Base-by-base conservation (phyloP, 2,888 invertebrate species). In the Leistus spinibarbis region DNA sequence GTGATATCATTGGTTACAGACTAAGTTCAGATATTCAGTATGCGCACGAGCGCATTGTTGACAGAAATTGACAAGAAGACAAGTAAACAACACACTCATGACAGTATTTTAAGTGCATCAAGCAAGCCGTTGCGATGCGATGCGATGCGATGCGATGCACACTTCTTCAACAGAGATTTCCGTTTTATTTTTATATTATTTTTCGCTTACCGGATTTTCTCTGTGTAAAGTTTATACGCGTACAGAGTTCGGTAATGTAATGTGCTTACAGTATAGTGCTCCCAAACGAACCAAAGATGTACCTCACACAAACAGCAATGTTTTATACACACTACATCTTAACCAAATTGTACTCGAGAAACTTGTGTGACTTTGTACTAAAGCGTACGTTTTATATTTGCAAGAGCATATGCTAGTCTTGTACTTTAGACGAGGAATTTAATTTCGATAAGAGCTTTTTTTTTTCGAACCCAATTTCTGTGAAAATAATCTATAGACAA, bases 51-150 rank as follows among this genome's bases (percentile, higher is more conserved):
- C 40, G 17, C 22, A 70, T 19, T 70, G 69, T 70, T 70, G 69
- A 70, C 69, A 70, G 62, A 70, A 69, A 69, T 60, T 70, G 69
- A 70, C 69, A 70, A 62, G 69, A 60, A 60, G 53, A 16, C 53
- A 70, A n/a, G 20, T 9, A 19, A 60, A 60, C 13, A 13, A 57
- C 22, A 70, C 27, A 69, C 62, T 27, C 60, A 20, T 53, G 69
- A 20, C 60, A 20, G 22, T 5, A 7, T 19, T 19, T 57, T 2
- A 17, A 10, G 19, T 60, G 54, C 54, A 54, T 54, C 17, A 10
- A 13, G 60, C 60, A 60, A 10, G 22, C 19, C 22, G 13, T 19
- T n/a, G n/a, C n/a, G n/a, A n/a, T n/a, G n/a, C n/a, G n/a, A n/a
- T n/a, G n/a, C n/a, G n/a, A n/a, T n/a, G n/a, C 4, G 22, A 19